phyloP scores from a whole-genome alignment of 1,140 invertebrate genomes.

The Brachionus paranguensis region DNA sequence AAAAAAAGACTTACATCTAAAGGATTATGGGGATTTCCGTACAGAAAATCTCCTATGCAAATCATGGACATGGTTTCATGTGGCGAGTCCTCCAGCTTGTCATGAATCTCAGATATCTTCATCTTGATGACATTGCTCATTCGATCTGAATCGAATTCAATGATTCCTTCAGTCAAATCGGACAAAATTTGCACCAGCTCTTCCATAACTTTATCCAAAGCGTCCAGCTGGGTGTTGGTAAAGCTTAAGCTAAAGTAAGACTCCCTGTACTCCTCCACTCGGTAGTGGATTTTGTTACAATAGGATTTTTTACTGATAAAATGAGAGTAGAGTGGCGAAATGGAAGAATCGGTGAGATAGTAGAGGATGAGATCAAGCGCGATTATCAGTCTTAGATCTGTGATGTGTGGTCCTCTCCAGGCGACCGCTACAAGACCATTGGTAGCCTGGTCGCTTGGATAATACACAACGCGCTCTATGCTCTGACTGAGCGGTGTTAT shows the following conservation, averaged over 20 bases:
- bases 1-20: slow-evolving; percentile 53
- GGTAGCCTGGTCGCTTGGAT: slow-evolving; percentile 68
- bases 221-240: slow-evolving; percentile 64
- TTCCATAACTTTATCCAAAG: slow-evolving; percentile 59
- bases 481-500: slow-evolving; percentile 63
- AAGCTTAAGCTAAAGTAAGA: slow-evolving; percentile 42
- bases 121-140: slow-evolving; percentile 46
- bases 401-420: slow-evolving; percentile 69
- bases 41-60: slow-evolving; percentile 74
- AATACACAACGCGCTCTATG: slow-evolving; percentile 59
- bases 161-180: background rate
- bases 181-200: slow-evolving; percentile 36
- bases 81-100: slow-evolving; percentile 66
- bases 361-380: slow-evolving; percentile 68
- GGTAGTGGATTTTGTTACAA: slow-evolving; percentile 61
- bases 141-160: slow-evolving; percentile 27
- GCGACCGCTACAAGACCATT: slow-evolving; percentile 72
- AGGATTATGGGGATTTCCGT: slow-evolving; percentile 60
- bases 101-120: slow-evolving; percentile 34
- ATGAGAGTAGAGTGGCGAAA: slow-evolving; percentile 72
- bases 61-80: slow-evolving; percentile 68
- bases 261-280: slow-evolving; percentile 22
- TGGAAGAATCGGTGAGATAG: slow-evolving; percentile 75
- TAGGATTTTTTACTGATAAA: slow-evolving; percentile 75
- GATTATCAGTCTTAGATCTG: slow-evolving; percentile 57